Evolutionary conservation across 1,140 invertebrate genomes (phyloP), one percentile per base, ranked within the genome.

Genomic region (Drosophila parvula): DNA sequence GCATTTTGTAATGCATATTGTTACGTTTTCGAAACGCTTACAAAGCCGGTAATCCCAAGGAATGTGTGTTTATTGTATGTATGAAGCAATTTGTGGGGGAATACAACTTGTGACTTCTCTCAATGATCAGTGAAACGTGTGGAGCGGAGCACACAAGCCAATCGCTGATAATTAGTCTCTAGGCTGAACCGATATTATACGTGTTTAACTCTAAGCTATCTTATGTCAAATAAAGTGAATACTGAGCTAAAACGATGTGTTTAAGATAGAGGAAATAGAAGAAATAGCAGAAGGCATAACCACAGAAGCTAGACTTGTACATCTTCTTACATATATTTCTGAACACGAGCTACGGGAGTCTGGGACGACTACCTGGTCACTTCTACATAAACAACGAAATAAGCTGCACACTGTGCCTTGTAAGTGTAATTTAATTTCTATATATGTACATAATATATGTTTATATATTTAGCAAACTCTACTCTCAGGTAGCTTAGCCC

Each of bases 1-100:
- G 64, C 64, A 71, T 71, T 57, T 40, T 0, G 9, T 0, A 56
- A 57, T 70, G 51, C 43, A 70, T 58, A 70, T 58, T 71, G 67
- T 71, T 71, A 59, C 59, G 12, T 71, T 69, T 40, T 22, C 11
- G n/a, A 48, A 58, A 45, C 18, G 28, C 51, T 70, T 45, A 38
- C 44, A 43, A 47, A 58, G 63, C 36, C 36, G 5, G n/a, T 16
- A 27, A 28, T 34, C 64, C 60, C 45, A 48, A 68, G 36, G 18
- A 63, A 10, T 18, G 5, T 11, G 5, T 50, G 44, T 12, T n/a
- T n/a, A n/a, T n/a, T n/a, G n/a, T 16, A 27, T 32, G 28, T 14
- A n/a, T 16, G 1, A n/a, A 48, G 43, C 11, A 32, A 69, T 68
- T 27, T 5, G 5, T 18, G n/a, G 50, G 6, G 27, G 9, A 65